Base-by-base conservation (phyloP, 1,140 invertebrate genomes). In the Asbolus verrucosus region DNA sequence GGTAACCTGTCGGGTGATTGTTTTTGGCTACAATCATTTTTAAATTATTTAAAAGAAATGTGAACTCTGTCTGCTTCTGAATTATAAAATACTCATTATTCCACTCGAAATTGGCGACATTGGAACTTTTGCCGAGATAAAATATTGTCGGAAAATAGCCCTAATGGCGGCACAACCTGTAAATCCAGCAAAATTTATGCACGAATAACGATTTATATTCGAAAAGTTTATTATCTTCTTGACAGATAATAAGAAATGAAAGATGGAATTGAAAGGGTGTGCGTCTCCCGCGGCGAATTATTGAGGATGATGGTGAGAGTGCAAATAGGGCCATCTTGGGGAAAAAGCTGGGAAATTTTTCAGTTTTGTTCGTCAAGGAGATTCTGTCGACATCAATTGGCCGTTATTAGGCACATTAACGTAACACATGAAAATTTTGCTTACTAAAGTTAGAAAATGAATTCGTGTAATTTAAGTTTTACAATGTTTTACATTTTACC, bases 41-140 rank as follows among this genome's bases (percentile, higher is more conserved):
- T 54, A 27, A 21, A 54, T 54, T 54, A 27, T 18, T n/a, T n/a
- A n/a, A 54, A 54, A 54, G 46, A 54, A 30, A 13, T 54, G 46
- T 19, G 18, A 54, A 21, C 19, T 65, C 13, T 66, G 63, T 66
- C 39, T 19, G n/a, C 8, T 59, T 15, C 1, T 63, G 39, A 63
- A 63, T 63, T 63, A 63, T 63, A 63, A 63, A 63, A 21, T 39
- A 18, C 33, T 39, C 30, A 63, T 63, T 63, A 41, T 63, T 15
- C 33, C 41, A 14, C 39, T 63, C 19, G 61, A 63, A 63, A 63
- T 41, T 63, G 46, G 46, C 21, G 5, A 63, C 61, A 39, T 63
- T 39, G 5, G 41, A 63, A 63, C 16, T 63, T 63, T 41, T 63
- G 16, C 39, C 33, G 27, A 63, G 61, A 63, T 63, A 63, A 63